Base-by-base conservation (phyloP, 2,888 invertebrate genomes). In the Aromia moschata region DNA sequence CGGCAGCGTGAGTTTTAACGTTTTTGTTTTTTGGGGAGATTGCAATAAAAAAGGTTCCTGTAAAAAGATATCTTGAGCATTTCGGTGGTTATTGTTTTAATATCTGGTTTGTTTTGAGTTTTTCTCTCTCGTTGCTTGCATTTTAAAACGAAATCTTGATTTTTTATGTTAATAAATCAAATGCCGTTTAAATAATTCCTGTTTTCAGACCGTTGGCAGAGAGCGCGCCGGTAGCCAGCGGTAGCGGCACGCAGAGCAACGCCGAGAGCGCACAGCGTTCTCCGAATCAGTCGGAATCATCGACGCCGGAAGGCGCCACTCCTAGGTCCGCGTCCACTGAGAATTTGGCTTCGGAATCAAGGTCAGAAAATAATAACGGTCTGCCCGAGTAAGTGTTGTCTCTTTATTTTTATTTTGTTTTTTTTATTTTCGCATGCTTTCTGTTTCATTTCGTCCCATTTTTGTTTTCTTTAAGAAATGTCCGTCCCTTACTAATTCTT, bases 281-380 rank as follows among this genome's bases (percentile, higher is more conserved):
- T 9, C 59, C 67, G 12, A 53, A 57, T 12, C 71, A 65, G 31
- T 74, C 77, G 3, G 69, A 67, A 14, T 70, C 72, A 17, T 72
- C 76, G 0, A 73, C 76, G 2, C 75, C 77, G 10, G 74, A 73
- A 46, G 73, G 68, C 36, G 58, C 68, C 3, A 68, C 75, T 1
- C 74, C 75, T 1, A 67, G 74, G 47, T 73, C 74, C 10, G 60
- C 71, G 4, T 74, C 75, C 7, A 65, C 74, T 17, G 76, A 77
- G 59, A 76, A 75, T 64, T 63, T 74, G 43, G 65, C 73, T 40
- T 57, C 69, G 20, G 73, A 73, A 56, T 53, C 58, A 16, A 65
- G 69, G 56, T 53, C 67, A 12, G 69, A 64, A 30, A 51, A 45
- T 38, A 56, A 51, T 25, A 58, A 49, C 54, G 56, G 56, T 41